Evolutionary conservation across 2,113 vertebrate genomes (phyloP).

Genomic region (cat (Felis catus)): F.catus_Fca126_mat1.0 CM031416.1:114811501-114812000

Average conservation of each 20-base stretch:
- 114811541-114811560: background rate
- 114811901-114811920: background rate
- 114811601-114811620: background rate
- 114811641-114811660: background rate
- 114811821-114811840: background rate
- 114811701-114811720: background rate
- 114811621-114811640: background rate
- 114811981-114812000: background rate
- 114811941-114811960: background rate
- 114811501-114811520: background rate
- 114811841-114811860: background rate
- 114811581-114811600: background rate
- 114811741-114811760: background rate
- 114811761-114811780: background rate
- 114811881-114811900: background rate
- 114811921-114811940: background rate
- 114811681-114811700: background rate
- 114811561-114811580: background rate
- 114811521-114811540: background rate
- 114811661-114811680: constrained; percentile 14
- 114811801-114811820: background rate
- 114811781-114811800: constrained; percentile 2
- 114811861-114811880: background rate
- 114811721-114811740: background rate
- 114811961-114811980: background rate